phyloP scores from a whole-genome alignment of 2,797 vertebrate species.

The Chaetophractus vellerosus region DNA sequence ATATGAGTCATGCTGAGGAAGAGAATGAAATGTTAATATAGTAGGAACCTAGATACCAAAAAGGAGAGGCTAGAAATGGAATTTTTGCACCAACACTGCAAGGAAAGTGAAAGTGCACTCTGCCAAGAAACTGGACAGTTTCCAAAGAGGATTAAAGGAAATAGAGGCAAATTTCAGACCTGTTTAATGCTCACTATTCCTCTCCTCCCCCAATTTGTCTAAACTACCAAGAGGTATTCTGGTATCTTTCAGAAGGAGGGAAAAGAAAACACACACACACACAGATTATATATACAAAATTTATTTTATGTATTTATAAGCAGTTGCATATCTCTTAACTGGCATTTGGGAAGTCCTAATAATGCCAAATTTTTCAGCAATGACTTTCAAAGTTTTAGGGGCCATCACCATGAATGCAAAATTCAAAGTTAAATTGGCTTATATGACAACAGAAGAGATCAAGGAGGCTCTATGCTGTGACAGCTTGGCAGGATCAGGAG shows the following conservation, averaged over 20 bases:
- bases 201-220: neutral
- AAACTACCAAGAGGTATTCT: neutral
- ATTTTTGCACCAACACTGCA: neutral
- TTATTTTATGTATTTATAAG: too few species aligned
- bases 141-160: slow-evolving; percentile 17
- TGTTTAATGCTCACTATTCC: neutral
- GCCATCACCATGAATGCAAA: neutral
- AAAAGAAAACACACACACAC: neutral
- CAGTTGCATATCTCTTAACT: neutral
- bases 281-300: neutral
- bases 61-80: neutral
- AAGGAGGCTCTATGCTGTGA: neutral
- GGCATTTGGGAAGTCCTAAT: neutral
- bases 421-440: neutral
- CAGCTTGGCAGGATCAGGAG: neutral
- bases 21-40: slow-evolving; percentile 23
- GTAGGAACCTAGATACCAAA: neutral
- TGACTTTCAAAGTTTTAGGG: neutral
- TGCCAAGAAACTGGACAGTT: neutral
- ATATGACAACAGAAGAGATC: neutral
- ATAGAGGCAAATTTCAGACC: slow-evolving; percentile 27
- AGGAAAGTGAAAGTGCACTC: neutral
- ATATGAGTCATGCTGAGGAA: neutral
- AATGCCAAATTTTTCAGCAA: neutral
- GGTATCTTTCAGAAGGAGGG: neutral